Conservation (phyloP, 2,113 vertebrate species). For the Fukomys damarensis region DNA sequence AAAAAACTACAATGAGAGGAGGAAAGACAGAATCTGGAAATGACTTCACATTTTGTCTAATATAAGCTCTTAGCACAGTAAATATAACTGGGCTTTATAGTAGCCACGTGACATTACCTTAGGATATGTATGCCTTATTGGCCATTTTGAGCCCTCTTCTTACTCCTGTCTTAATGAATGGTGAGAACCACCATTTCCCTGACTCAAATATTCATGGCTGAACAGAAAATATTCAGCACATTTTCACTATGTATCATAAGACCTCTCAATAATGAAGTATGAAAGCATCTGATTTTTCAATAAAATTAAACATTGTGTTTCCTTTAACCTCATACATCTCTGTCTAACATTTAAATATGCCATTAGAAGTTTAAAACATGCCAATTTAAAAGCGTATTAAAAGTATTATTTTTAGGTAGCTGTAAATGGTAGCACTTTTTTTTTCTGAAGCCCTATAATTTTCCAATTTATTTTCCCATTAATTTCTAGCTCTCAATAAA, state of each 20-base stretch:
- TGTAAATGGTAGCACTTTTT: not conserved
- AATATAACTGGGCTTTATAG: not conserved
- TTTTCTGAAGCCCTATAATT: not conserved
- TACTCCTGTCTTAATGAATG: not conserved
- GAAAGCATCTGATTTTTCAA: not conserved
- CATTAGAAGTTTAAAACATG: not conserved
- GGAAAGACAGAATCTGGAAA: not conserved
- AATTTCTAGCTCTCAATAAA: not conserved
- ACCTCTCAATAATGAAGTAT: not conserved
- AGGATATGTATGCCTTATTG: no score
- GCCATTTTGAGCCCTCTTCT: not conserved
- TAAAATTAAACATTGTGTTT: not conserved
- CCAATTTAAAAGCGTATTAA: not conserved
- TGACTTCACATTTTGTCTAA: not conserved
- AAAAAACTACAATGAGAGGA: not conserved
- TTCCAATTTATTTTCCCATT: not conserved
- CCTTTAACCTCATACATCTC: not conserved
- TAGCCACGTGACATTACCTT: not conserved
- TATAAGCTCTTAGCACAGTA: not conserved
- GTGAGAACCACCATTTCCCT: not conserved
- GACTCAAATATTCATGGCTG: not conserved
- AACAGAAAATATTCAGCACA: not conserved
- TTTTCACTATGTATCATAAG: not conserved
- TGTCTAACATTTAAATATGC: not conserved
- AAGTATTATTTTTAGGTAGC: not conserved